A percentile compares a stretch with the other conserved stretches of the same genome.
These are phyloP conservation scores for Rhopalosiphum nymphaeae DNA, from an alignment of 2,888 invertebrate genomes.

Conservation along the genomic window DNA sequence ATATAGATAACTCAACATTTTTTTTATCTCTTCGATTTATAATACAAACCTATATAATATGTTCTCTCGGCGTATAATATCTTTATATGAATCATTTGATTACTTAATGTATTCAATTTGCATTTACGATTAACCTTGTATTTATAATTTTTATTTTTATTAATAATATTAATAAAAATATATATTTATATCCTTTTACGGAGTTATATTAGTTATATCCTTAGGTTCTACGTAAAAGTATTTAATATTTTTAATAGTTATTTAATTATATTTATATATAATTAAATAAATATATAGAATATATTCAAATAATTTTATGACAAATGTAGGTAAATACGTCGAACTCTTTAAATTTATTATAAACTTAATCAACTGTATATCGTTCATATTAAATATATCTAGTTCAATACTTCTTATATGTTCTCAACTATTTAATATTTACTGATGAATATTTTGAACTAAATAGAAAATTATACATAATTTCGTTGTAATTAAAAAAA, in stretches of 20 bases:
- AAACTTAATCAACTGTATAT: not conserved
- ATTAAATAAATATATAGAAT: too few relatives aligned
- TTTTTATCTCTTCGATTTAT: not conserved
- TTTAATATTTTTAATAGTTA: not conserved
- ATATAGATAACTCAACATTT: not conserved
- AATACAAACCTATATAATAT: not conserved
- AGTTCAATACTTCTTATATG: not conserved
- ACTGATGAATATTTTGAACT: not conserved
- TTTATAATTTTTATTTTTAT: not conserved
- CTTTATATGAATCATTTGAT: not conserved
- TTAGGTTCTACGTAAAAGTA: not conserved
- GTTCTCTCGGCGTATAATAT: not conserved
- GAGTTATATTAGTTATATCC: not conserved
- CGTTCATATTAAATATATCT: not conserved
- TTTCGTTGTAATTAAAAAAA: not conserved
- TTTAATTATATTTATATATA: too few relatives aligned
- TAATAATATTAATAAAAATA: not conserved
- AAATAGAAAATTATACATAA: not conserved
- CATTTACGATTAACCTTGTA: not conserved
- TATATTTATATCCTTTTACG: not conserved
- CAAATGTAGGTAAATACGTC: not conserved
- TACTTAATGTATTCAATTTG: not conserved
- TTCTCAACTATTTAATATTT: not conserved
- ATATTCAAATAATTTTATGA: not conserved
- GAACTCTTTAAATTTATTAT: not conserved